Evolutionary conservation across 2,113 vertebrate species (phyloP).

Genomic region (Pterocles gutturalis): DNA sequence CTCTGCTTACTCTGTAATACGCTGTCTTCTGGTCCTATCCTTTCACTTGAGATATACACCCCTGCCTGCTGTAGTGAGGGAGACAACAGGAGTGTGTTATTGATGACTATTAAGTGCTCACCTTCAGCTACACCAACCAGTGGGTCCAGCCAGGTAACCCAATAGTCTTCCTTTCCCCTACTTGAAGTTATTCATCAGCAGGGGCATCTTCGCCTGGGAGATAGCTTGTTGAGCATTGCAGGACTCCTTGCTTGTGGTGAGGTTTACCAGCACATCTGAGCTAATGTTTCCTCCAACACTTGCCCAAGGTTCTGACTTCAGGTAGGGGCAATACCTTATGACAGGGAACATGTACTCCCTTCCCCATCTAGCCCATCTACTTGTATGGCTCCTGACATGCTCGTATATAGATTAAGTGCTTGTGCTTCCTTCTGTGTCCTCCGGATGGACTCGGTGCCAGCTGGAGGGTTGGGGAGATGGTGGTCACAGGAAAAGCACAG

Average conservation of each 20-base stretch:
- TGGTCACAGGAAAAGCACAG: background rate
- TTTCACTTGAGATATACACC: background rate
- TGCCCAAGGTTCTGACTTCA: background rate
- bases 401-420: background rate
- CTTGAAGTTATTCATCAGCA: background rate
- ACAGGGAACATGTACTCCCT: background rate
- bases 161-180: background rate
- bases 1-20: background rate
- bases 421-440: background rate
- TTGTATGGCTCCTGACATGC: fast-evolving
- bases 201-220: background rate
- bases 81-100: background rate
- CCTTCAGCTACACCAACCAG: background rate
- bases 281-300: background rate
- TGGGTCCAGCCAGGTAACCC: background rate
- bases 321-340: background rate
- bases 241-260: background rate
- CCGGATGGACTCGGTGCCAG: too few species aligned
- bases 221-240: background rate
- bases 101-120: background rate
- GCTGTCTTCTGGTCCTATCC: background rate
- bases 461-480: background rate
- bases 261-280: background rate
- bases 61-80: background rate
- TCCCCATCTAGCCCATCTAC: background rate